Evolutionary conservation across 2,113 vertebrate species (phyloP), one percentile per base, ranked within the genome.

Genomic region (Labrus mixtus): DNA sequence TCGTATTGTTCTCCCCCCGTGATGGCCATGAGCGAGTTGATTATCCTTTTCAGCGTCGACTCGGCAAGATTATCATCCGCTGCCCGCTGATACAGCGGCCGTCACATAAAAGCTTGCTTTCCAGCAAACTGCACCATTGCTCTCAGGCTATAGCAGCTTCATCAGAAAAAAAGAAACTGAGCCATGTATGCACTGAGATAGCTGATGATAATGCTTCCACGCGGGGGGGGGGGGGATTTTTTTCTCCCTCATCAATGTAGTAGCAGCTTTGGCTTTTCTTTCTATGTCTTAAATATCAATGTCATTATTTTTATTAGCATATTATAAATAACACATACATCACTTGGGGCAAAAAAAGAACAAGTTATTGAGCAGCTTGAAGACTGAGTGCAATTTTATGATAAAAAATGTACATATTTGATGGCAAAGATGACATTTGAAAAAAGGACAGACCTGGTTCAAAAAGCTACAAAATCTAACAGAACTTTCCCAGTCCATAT

Each of bases 51-150:
- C 90, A 84, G 76, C 8, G 53, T 82, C 71, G 60, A 73, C 82
- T 86, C 61, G 16, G 82, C 71, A 68, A 88, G 87, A 92, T 91
- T 85, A 91, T 91, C 88, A 93, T 92, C 89, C 86, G 85, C 81
- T 81, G 78, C 92, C 90, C 80, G 88, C 90, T 87, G 90, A 89
- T 91, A 85, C 80, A 36, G 69, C 17, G 53, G 79, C 86, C 91
- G 83, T 89, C 82, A 81, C 82, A 78, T 85, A 53, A 91, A 81
- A 70, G 81, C 84, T 76, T 66, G 75, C 80, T 86, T 82, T 85
- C 82, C 70, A 65, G 73, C 83, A 86, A 85, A 84, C 79, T 80
- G 87, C 87, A 69, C 83, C 84, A 82, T 82, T 87, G 85, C 83
- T 92, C 74, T 86, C 61, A 46, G 86, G 79, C 87, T 73, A 78